Conservation (phyloP, 2,113 vertebrate species). For the Eolophus roseicapilla region DNA sequence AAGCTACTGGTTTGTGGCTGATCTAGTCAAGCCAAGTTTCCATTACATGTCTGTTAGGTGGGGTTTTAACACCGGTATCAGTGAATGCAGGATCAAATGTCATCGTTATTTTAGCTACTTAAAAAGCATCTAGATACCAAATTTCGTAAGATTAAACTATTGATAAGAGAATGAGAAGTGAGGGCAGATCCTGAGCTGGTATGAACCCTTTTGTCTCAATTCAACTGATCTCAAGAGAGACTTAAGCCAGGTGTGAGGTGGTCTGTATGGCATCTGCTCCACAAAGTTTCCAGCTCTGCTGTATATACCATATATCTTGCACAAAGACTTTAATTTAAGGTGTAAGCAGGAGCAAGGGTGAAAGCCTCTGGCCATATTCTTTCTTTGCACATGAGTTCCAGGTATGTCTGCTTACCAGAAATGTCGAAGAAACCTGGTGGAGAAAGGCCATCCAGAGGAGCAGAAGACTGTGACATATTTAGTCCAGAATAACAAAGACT, state of each 20-base stretch:
- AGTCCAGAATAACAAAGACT: not conserved
- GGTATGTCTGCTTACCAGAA: not conserved
- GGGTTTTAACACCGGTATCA: not conserved
- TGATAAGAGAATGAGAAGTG: not conserved
- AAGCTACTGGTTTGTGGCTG: not conserved
- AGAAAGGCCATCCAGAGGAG: not conserved
- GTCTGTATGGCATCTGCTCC: not conserved
- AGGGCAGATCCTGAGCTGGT: not conserved
- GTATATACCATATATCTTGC: not conserved
- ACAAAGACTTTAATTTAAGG: not conserved
- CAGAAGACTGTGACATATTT: not conserved
- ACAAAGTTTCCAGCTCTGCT: not conserved
- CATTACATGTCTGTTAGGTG: not conserved
- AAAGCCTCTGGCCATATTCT: not conserved
- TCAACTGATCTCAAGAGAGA: not conserved
- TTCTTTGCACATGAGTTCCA: not conserved
- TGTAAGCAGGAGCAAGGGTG: not conserved
- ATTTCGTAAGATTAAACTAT: not conserved
- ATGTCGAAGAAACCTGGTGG: not conserved
- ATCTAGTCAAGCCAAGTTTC: not conserved
- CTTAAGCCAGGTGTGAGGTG: not conserved
- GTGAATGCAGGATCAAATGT: not conserved
- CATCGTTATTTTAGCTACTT: not conserved
- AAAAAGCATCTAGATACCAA: not conserved
- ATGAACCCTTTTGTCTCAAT: not conserved